Evolutionary conservation across 2,113 vertebrate genomes (phyloP), one percentile per base, ranked within the genome.

Genomic region (human): DNA sequence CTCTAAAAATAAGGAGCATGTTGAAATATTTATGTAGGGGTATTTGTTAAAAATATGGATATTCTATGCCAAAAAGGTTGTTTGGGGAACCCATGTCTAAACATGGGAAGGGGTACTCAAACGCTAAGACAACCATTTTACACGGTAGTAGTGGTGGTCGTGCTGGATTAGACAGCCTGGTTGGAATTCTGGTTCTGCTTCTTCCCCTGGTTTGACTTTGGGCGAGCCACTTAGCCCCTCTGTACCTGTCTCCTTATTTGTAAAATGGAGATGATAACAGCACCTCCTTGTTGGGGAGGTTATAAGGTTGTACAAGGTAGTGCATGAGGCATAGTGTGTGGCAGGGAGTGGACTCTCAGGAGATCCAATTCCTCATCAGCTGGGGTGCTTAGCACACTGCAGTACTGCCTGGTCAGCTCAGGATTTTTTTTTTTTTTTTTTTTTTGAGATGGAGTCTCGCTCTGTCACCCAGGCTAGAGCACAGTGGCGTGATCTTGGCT

Each of bases 11-110:
- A 6, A 55, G 82, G 85, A 85, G 89, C 23, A 80, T n/a, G n/a
- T 61, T 76, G 75, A 92, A 90, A 90, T 57, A 40, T 92, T 96
- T 88, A 70, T 40, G 25, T n/a, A 68, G 82, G 25, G 76, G 32
- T 93, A 13, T 48, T 66, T 75, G 38, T 89, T 92, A 40, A 82
- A 88, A 61, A 61, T 61, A 55, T 55, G 52, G 52, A 55, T 25
- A 91, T 81, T 82, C 87, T 57, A 92, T 66, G 38, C 43, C n/a
- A 40, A 27, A 45, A 52, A 55, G 5, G 3, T 76, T 82, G 20
- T 94, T 68, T 68, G 45, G 43, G 83, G 87, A 92, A 2, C 66
- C 64, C 57, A 64, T 48, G 32, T 48, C 48, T 57, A 38, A 75
- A 35, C 18, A 3, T 45, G 73, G 52, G 52, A 64, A 81, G 55